A percentile compares a stretch with the other conserved stretches of the same genome.
These are phyloP conservation scores for Polyommatus icarus DNA, from an alignment of 2,888 invertebrate species.

Conservation along the genomic window DNA sequence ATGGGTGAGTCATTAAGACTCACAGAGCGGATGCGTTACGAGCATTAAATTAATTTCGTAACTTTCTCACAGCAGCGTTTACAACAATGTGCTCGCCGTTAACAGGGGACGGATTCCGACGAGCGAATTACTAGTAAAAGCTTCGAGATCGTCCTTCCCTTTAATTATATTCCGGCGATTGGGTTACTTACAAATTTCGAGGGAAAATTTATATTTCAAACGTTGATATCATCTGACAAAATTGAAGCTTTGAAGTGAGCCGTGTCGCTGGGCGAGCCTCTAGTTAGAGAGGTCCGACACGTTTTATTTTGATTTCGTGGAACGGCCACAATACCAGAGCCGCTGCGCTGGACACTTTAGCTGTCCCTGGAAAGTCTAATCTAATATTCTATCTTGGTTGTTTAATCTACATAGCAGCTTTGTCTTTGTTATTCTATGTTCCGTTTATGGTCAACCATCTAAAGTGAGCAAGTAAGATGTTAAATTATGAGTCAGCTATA, in stretches of 20 bases:
- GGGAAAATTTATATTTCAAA: neutral
- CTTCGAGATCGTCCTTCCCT: constrained; percentile 30
- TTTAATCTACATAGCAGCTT: neutral
- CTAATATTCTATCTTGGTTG: constrained; percentile 4
- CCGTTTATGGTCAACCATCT: neutral
- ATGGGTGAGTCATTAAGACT: constrained; percentile 60
- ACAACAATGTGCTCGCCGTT: constrained; percentile 55
- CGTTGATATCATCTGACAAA: neutral
- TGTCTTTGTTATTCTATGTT: constrained; percentile 8
- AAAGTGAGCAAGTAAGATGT: neutral
- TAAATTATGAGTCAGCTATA: neutral
- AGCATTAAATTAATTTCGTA: constrained; percentile 66
- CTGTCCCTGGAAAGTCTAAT: neutral
- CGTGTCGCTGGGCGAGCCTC: neutral
- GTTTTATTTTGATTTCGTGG: constrained; percentile 9
- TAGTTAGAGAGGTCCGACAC: neutral
- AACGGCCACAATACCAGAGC: neutral
- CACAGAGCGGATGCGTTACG: constrained; percentile 52
- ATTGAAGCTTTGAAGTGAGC: neutral
- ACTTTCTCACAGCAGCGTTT: constrained; percentile 54
- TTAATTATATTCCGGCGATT: constrained; percentile 4
- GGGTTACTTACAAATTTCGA: neutral
- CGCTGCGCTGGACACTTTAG: neutral
- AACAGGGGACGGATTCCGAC: constrained; percentile 48
- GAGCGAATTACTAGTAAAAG: constrained; percentile 48